Base-by-base conservation (phyloP, 2,797 vertebrate species). In the Chloroceryle inda region DNA sequence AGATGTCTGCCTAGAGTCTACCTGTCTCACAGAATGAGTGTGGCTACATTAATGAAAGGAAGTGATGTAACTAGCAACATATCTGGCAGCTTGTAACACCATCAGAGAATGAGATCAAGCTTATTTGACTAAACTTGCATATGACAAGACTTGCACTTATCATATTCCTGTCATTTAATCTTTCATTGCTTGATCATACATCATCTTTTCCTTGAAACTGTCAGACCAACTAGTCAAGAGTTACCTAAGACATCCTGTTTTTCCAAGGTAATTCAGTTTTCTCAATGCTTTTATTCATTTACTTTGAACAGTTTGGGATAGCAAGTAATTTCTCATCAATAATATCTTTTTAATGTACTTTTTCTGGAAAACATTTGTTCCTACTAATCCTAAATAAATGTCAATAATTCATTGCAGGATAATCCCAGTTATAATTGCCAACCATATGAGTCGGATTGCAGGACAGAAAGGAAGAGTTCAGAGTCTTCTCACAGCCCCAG, bases 401-500 rank as follows among this genome's bases (percentile, higher is more conserved):
- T 3, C 35, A 21, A 76, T 31, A 87, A 63, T 79, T 53, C 62
- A 3, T 40, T 47, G 24, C 95, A 98, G 98, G 98, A 98, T 61
- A 97, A 97, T 5, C 91, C 93, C 23, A 69, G 92, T 33, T 98
- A 98, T 93, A 96, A 95, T 76, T 97, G 98, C 84, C 98, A 97
- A 1, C 76, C 97, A 0, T 98, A 97, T 8, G 97, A 98, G 63
- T 94, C 97, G 2, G 97, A 98, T 11, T 11, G 91, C 77, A 96
- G 97, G 88, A 69, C 95, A 1, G 98, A 98, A 64, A 95, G 97
- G 42, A 92, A 71, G 33, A 96, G 95, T 67, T 98, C 98, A 0
- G 96, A 98, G 92, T 98, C 98, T 53, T 98, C 98, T 3, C 97
- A 97, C 95, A 98, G 98, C 84, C 98, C 98, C 67, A 98, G 94